These are phyloP conservation scores for Ptyas mucosa DNA, from an alignment of 2,113 vertebrate genomes.

Conservation along the genomic window DNA sequence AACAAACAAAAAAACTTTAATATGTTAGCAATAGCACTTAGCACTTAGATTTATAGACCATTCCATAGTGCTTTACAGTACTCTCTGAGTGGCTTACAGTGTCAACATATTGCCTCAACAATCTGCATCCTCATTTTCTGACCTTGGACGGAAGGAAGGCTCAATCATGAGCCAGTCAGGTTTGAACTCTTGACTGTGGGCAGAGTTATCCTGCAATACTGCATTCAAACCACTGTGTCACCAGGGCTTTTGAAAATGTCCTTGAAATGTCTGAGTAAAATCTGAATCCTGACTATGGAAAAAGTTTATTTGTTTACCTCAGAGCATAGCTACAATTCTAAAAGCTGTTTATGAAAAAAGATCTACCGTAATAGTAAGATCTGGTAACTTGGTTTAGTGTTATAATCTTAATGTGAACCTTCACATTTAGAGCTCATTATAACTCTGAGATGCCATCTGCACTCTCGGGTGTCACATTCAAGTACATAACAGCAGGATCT, in stretches of 20 bases:
- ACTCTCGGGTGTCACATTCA: not conserved
- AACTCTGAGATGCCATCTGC: not conserved
- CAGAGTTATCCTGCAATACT: too few species aligned
- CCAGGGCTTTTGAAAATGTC: not conserved
- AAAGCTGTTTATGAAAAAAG: not conserved
- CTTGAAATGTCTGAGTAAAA: not conserved
- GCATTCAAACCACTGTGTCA: too few species aligned
- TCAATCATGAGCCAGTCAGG: not conserved
- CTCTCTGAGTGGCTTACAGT: not conserved
- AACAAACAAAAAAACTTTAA: not conserved
- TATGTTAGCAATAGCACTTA: not conserved
- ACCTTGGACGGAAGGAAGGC: not conserved
- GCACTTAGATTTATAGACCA: not conserved
- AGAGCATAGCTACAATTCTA: not conserved
- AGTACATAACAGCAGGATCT: not conserved
- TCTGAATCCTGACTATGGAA: not conserved
- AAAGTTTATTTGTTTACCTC: not conserved
- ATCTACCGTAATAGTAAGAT: not conserved
- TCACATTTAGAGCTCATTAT: not conserved
- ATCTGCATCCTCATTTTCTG: not conserved
- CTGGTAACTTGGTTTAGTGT: not conserved
- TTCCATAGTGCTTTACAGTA: not conserved
- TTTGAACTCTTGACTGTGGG: too few species aligned
- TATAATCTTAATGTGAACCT: not conserved
- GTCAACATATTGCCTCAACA: not conserved